A percentile compares a stretch with the other conserved stretches of the same genome.
phyloP scores from a whole-genome alignment of 2,113 vertebrate species.

The Sturnira hondurensis region DNA sequence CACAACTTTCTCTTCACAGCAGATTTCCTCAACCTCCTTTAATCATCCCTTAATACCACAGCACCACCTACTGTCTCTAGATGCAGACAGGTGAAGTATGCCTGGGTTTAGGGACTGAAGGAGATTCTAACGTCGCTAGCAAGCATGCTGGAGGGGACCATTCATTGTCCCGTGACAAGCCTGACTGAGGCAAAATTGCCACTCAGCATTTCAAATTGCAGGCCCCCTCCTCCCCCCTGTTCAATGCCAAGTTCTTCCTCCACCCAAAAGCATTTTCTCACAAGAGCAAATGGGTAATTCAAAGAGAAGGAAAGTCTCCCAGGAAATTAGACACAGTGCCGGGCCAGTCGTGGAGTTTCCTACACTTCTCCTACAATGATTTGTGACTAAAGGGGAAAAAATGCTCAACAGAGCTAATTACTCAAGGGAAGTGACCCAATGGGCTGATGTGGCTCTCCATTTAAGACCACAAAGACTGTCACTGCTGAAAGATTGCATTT shows the following conservation, averaged over 20 bases:
- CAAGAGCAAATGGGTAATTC: slow-evolving; percentile 43
- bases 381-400: neutral
- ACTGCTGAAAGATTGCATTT: neutral
- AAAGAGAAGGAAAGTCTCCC: slow-evolving; percentile 22
- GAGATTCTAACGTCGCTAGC: neutral
- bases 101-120: neutral
- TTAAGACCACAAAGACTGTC: neutral
- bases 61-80: slow-evolving; percentile 23
- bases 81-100: accelerated
- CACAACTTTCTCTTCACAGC: neutral
- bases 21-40: neutral
- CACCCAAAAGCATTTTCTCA: neutral
- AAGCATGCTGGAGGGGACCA: neutral
- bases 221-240: neutral
- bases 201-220: slow-evolving; percentile 18
- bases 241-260: neutral
- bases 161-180: slow-evolving; percentile 30
- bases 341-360: accelerated
- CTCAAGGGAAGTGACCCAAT: neutral
- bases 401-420: neutral
- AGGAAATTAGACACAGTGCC: neutral
- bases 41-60: neutral
- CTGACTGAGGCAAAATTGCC: slow-evolving; percentile 32
- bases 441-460: accelerated
- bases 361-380: neutral